Base-by-base conservation (phyloP, 1,140 invertebrate species). In the Hormaphis cornu region DNA sequence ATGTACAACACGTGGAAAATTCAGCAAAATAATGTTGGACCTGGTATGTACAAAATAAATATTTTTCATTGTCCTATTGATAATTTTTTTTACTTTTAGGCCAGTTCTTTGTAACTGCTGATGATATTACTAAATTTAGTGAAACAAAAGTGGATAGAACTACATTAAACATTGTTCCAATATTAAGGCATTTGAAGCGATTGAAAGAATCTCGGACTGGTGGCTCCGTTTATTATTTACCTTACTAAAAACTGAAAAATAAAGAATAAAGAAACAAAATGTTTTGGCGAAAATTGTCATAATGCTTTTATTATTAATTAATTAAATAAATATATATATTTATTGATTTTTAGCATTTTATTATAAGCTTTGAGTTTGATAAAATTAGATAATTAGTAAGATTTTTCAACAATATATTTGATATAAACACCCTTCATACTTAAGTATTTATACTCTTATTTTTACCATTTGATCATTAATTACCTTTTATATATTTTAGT, bases 111-210 rank as follows among this genome's bases (percentile, higher is more conserved):
- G 61, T 66, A 16, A 66, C 61, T 22, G 44, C 61, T 50, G 61
- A 50, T 16, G 61, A 66, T 48, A 66, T 66, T 16, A 35, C 61
- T 14, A 66, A 28, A 50, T 66, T 48, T 50, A 35, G 61, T 50
- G 61, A 66, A 50, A 66, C 44, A 35, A 66, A 66, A 66, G 44
- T 66, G 28, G 61, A 66, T 33, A 66, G 50, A 33, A 66, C 61
- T 20, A 66, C 61, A 48, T 35, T 66, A 35, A 66, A 66, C 12
- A 66, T 66, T 50, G 50, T 66, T 35, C 44, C 61, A 1, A 66
- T 66, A 22, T 48, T 66, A 66, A 66, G 61, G 35, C 61, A 66
- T 66, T 66, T 66, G 33, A 66, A 66, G 40, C 44, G 61, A 9
- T 35, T 66, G 35, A 66, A 66, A 35, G 61, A 66, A 48, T 50